Evolutionary conservation across 2,113 vertebrate genomes (phyloP).

Genomic region (Erythrocercus mccallii): DNA sequence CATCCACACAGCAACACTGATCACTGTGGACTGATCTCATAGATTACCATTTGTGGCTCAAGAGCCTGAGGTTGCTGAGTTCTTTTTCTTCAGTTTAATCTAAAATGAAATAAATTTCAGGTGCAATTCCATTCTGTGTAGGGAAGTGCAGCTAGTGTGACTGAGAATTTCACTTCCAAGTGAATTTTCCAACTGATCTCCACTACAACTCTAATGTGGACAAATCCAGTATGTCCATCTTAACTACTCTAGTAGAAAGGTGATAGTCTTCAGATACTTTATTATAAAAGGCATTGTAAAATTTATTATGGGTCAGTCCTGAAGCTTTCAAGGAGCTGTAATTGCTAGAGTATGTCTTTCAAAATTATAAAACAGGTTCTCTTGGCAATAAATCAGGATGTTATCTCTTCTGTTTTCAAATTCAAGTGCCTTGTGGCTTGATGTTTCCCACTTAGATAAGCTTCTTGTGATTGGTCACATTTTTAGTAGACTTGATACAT

Average conservation of each 20-base stretch:
- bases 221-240: not conserved
- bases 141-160: not conserved
- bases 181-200: not conserved
- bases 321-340: not conserved
- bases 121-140: not conserved
- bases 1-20: not conserved
- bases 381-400: not conserved
- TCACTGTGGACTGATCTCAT: not conserved
- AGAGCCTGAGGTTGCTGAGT: not conserved
- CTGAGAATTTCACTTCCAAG: not conserved
- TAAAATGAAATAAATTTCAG: not conserved
- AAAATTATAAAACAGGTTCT: not conserved
- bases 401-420: not conserved
- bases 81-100: not conserved
- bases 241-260: not conserved
- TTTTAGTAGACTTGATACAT: not conserved
- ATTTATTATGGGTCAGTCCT: not conserved
- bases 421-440: not conserved
- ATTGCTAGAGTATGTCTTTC: not conserved
- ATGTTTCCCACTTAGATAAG: not conserved
- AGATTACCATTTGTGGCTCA: not conserved
- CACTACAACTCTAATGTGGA: not conserved
- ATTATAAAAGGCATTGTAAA: not conserved
- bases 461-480: not conserved
- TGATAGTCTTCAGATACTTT: not conserved